Evolutionary conservation across 2,888 invertebrate species (phyloP).

Genomic region (Oscheius sp.): DNA sequence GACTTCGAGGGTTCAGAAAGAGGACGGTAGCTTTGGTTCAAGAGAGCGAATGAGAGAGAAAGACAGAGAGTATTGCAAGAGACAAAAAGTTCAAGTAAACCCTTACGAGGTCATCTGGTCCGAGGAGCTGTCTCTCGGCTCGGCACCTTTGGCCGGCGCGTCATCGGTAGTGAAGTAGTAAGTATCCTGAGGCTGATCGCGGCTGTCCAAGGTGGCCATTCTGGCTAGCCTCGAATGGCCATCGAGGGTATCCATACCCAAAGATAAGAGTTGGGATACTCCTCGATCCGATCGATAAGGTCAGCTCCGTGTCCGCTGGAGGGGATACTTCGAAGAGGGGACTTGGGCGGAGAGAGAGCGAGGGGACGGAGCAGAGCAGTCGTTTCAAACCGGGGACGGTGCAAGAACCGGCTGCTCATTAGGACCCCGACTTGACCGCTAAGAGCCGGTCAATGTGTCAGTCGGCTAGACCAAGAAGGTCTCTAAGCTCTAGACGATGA

Average conservation of each 20-base stretch:
- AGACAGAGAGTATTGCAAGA: not conserved
- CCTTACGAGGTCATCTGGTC: slow-evolving; percentile 26
- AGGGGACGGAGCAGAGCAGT: not conserved
- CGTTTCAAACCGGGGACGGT: slow-evolving; percentile 23
- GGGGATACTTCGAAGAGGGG: slow-evolving; percentile 31
- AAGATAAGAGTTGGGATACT: not conserved
- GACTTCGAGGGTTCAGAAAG: too few species aligned
- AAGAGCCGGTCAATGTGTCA: slow-evolving; percentile 1
- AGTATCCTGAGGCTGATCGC: slow-evolving; percentile 38
- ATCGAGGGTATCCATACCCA: slow-evolving; percentile 49
- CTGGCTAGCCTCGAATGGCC: slow-evolving; percentile 42
- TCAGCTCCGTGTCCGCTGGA: slow-evolving; percentile 25
- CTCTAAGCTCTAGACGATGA: slow-evolving; percentile 6
- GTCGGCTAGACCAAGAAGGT: too few species aligned
- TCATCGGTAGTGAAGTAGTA: slow-evolving; percentile 40
- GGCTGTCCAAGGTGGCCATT: slow-evolving; percentile 49
- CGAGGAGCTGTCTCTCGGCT: slow-evolving; percentile 23
- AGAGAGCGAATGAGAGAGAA: too few species aligned
- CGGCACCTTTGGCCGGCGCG: slow-evolving; percentile 1
- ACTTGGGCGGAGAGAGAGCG: not conserved
- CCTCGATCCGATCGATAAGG: slow-evolving; percentile 20
- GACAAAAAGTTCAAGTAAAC: not conserved
- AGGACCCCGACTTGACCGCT: slow-evolving; percentile 8
- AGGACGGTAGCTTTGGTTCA: too few species aligned
- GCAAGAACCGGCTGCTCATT: slow-evolving; percentile 34